Base-by-base conservation (phyloP, 2,888 invertebrate genomes). In the Noctua janthina region DNA sequence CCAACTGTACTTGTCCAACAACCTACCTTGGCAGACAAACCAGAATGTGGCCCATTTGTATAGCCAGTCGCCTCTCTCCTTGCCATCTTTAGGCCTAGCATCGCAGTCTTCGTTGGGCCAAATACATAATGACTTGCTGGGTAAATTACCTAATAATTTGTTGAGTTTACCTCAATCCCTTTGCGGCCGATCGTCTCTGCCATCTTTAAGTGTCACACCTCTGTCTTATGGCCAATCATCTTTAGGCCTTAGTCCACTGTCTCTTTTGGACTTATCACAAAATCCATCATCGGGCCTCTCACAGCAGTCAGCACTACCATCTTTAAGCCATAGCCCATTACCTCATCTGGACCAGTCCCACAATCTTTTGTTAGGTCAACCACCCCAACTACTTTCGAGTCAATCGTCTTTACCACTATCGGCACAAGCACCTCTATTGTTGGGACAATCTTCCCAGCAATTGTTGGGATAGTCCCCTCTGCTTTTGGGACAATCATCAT, bases 11-110 rank as follows among this genome's bases (percentile, higher is more conserved):
- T 49, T n/a, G 62, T 49, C 74, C 20, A 15, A 78, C 5, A 59
- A 51, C 39, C 43, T 35, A 54, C 62, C n/a, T 49, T 62, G 76
- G 73, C 73, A 51, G 49, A 43, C 4, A 29, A 62, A 39, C 39
- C 62, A 74, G 39, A 73, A 73, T 49, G 49, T 51, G 10, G 35
- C n/a, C n/a, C 10, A 35, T 49, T 67, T 64, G 62, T 71, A 46
- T 23, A 8, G 35, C 17, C 71, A 62, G 3, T 35, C 35, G 46
- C 35, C 62, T 15, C 64, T 35, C 35, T 15, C 29, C 29, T 64
- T 64, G 64, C 17, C 64, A 56, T 17, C 35, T 23, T 56, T 46
- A 64, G 64, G 1, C 2, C 23, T n/a, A 69, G 1, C 11, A 35
- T 69, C 62, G 0, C 23, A 8, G 20, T 56, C 79, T 35, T n/a